Conservation (phyloP, 1,140 invertebrate species). For the Bombus waltoni region DNA sequence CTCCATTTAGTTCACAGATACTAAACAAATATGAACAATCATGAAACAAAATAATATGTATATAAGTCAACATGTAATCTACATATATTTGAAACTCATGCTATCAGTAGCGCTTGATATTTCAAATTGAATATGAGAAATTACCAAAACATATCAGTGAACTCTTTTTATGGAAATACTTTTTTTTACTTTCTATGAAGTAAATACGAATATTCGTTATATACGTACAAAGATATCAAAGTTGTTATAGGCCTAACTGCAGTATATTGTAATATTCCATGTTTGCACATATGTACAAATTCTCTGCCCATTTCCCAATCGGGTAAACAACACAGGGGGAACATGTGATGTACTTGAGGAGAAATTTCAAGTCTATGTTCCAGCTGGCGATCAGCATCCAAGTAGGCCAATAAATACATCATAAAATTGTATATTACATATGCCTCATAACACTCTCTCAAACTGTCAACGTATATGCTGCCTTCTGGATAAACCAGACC, state of each 20-base stretch:
- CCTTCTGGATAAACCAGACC: conserved; percentile 91
- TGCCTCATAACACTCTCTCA: conserved; percentile 97
- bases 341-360: conserved; percentile 92
- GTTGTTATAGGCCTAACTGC: conserved; percentile 94
- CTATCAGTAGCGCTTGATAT: background rate
- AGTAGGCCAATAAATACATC: conserved; percentile 95
- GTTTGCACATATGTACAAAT: conserved; percentile 97
- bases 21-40: conserved; percentile 81
- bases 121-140: background rate
- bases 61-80: background rate
- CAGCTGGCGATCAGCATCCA: conserved; percentile 92
- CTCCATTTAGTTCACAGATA: conserved; percentile 92
- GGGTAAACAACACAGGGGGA: conserved; percentile 92
- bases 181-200: background rate
- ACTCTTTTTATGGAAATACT: background rate
- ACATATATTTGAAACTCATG: background rate
- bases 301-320: conserved; percentile 95
- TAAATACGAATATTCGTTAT: background rate
- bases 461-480: conserved; percentile 95
- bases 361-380: conserved; percentile 92
- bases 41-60: background rate
- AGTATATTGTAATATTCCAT: conserved; percentile 97
- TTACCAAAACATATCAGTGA: background rate
- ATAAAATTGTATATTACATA: conserved; percentile 99
- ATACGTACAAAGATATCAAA: conserved; percentile 92